Base-by-base conservation (phyloP, 2,797 vertebrate species). In the Adrianichthys oophorus region DNA sequence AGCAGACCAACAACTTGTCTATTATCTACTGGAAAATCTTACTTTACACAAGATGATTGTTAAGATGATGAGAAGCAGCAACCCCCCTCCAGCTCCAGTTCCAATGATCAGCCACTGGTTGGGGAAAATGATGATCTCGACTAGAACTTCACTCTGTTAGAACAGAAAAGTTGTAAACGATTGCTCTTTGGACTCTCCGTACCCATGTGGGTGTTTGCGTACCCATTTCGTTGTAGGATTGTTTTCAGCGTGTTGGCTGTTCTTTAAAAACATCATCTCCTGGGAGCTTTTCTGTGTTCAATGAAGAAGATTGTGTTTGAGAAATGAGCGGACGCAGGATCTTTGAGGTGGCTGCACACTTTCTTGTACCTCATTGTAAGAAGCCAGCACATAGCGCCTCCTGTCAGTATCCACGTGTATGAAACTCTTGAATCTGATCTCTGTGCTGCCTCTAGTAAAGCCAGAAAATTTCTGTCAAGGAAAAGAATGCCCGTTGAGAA, bases 41-140 rank as follows among this genome's bases (percentile, higher is more conserved):
- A 92, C 90, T 85, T 83, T 90, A 12, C 41, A 62, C 84, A 90
- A 76, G 52, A 88, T 43, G 53, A 84, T 0, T 6, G 77, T 46
- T 21, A 88, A 23, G 12, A 91, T 66, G 42, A 90, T 10, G 21
- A 92, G 32, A 10, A 91, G 23, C 1, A 89, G 4, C 3, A 91
- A 0, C n/a, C 90, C 90, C 3, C 77, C 0, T 17, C 2, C 70
- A 5, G 0, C 62, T 41, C 87, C 90, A 32, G 68, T 85, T 13
- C 1, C 0, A 10, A 58, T 67, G 17, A 91, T 89, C 58, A 68
- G 18, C 1, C 0, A 0, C 10, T 24, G 0, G 61, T 86, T 0
- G 0, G 78, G 77, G 0, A 5, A 53, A 50, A 87, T 41, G 0
- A 80, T 73, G 5, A 89, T 51, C 61, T 92, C 90, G 10, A 76